Percentiles rank a stretch among this genome's conserved stretches.
Evolutionary conservation across 2,113 vertebrate genomes (phyloP).

Genomic region (Eublepharis macularius): DNA sequence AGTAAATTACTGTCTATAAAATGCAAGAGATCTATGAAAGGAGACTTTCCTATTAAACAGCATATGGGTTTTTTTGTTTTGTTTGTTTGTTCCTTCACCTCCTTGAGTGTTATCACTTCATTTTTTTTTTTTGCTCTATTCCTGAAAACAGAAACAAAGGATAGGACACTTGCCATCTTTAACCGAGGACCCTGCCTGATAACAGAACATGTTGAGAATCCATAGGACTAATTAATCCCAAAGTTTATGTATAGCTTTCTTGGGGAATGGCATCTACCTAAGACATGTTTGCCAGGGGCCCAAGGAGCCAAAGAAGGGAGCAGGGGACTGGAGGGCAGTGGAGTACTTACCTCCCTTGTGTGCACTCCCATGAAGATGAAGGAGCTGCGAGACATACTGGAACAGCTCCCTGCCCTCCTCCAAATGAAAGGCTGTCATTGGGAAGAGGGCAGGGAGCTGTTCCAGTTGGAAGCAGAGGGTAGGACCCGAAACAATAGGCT

Average conservation of each 20-base stretch:
- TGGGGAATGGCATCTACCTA: not conserved
- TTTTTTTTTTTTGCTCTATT: not conserved
- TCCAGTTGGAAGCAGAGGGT: too few species aligned
- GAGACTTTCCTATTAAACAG: slow-evolving; percentile 4
- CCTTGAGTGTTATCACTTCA: not conserved
- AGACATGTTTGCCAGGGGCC: too few species aligned
- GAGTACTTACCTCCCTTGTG: too few species aligned
- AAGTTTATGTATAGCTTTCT: not conserved
- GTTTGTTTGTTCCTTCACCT: not conserved
- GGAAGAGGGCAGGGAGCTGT: too few species aligned
- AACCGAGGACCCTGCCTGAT: not conserved
- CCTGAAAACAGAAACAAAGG: not conserved
- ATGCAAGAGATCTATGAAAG: slow-evolving; percentile 22
- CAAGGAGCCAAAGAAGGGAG: too few species aligned
- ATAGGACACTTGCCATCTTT: not conserved
- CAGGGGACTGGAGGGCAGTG: too few species aligned
- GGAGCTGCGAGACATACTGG: too few species aligned
- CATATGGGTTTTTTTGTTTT: not conserved
- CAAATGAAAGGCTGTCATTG: too few species aligned
- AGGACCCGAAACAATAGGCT: too few species aligned
- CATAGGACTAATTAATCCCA: not conserved
- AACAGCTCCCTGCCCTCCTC: too few species aligned
- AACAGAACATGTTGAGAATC: not conserved
- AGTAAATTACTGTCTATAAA: slow-evolving; percentile 52
- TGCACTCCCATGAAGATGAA: too few species aligned